Conservation (phyloP, 2,888 invertebrate species). For the Myopa testacea region DNA sequence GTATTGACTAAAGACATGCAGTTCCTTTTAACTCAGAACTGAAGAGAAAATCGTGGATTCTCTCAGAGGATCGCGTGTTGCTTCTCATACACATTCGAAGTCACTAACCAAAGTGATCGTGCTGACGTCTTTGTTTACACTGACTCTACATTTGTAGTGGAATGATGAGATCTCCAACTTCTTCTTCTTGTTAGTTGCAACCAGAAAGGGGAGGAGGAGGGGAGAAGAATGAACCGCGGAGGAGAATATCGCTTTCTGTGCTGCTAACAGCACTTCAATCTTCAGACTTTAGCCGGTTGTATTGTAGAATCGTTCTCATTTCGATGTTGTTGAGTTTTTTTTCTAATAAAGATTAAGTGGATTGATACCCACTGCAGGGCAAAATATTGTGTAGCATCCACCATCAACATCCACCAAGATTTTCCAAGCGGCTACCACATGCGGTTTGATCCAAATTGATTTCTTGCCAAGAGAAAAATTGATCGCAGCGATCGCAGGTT, state of each 20-base stretch:
- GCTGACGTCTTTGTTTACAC: neutral
- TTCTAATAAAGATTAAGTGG: neutral
- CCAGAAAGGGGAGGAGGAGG: no score
- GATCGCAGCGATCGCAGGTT: neutral
- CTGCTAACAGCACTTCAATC: no score
- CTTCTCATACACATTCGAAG: neutral
- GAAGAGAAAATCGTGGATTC: no score
- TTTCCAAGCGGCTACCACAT: constrained; percentile 27
- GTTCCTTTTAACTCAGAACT: no score
- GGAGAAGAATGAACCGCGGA: no score
- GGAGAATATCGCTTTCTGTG: no score
- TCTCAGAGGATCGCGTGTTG: neutral
- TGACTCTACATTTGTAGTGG: neutral
- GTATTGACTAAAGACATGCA: no score
- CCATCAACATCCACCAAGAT: no score
- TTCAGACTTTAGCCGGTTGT: no score
- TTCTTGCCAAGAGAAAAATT: constrained; percentile 28
- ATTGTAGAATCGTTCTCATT: no score
- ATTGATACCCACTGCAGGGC: constrained; percentile 1
- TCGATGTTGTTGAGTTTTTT: neutral
- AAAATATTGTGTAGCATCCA: neutral
- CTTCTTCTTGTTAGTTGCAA: no score
- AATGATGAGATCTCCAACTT: neutral
- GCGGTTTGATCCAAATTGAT: constrained; percentile 40
- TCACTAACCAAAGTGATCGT: neutral